Base-by-base conservation (phyloP, 2,888 invertebrate species). In the Rhagonycha lutea region DNA sequence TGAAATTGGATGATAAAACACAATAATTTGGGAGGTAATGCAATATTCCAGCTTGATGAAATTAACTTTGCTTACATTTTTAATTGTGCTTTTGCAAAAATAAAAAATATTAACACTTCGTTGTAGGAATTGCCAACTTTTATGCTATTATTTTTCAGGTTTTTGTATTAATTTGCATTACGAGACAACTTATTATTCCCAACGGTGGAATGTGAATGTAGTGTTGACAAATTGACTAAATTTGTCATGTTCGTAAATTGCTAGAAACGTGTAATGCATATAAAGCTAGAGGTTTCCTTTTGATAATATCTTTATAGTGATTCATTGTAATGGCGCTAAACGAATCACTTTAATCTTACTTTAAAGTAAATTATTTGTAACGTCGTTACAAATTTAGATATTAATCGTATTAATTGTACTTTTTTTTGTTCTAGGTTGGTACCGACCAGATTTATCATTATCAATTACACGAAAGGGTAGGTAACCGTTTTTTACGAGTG, bases 171-270 rank as follows among this genome's bases (percentile, higher is more conserved):
- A 74, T 74, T 72, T 72, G 67, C 73, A 68, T 62, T 69, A 71
- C 65, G 70, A 76, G 74, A 63, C 70, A 68, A 78, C 70, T 76
- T 78, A 78, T 76, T 78, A 78, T 76, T 72, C 78, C 76, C 76
- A 29, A 68, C 69, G 74, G 78, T 68, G 70, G 69, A 73, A 75
- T 73, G 72, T 68, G 70, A 70, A 78, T 72, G 69, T 63, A 70
- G 65, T 74, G 75, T 75, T 78, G 78, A 78, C 78, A 78, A 78
- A 78, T 78, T 78, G 68, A 76, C 72, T 65, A 72, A 73, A 76
- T 76, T 76, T 76, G 74, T 78, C 75, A 76, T 72, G 65, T 78
- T 76, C 72, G 67, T 73, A 74, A 78, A 74, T 76, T 73, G 74
- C 72, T 69, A 73, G 70, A 68, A 73, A 76, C 76, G 76, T 73